Conservation (phyloP, 2,113 vertebrate species). For the Syngnathus scovelli region DNA sequence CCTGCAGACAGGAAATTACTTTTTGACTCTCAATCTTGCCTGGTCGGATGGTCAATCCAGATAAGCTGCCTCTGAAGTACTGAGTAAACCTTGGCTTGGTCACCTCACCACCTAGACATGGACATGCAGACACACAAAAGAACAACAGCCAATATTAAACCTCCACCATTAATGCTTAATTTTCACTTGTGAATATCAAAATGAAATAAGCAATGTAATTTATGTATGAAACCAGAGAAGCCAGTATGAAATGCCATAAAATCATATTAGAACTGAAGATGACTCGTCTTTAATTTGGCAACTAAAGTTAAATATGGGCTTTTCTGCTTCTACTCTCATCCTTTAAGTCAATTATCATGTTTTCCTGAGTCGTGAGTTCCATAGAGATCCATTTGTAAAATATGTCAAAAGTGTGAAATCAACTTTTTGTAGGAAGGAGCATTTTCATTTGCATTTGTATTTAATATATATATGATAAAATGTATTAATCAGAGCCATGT, state of each 20-base stretch:
- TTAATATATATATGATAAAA: too few species aligned
- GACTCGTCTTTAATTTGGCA: too few species aligned
- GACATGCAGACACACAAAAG: not conserved
- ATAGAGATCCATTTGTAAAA: too few species aligned
- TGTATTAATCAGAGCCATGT: too few species aligned
- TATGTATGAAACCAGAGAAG: too few species aligned
- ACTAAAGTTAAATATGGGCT: too few species aligned
- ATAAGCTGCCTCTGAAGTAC: constrained; percentile 91
- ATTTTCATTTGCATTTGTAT: too few species aligned
- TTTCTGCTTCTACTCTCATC: not conserved
- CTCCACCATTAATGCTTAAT: not conserved
- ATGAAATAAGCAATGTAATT: too few species aligned
- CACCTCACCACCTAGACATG: constrained; percentile 83
- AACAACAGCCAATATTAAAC: not conserved
- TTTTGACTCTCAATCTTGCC: constrained; percentile 97
- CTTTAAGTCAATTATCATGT: not conserved
- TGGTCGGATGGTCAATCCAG: constrained; percentile 88
- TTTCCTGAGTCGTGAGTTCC: too few species aligned
- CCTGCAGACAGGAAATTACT: constrained; percentile 95
- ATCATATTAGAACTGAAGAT: not conserved
- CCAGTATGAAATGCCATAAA: not conserved
- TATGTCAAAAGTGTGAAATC: too few species aligned
- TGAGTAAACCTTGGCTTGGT: constrained; percentile 90
- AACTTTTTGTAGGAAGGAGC: too few species aligned
- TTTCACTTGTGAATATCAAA: not conserved